Conservation (phyloP, 2,888 invertebrate genomes). For the Cantharis nigra region DNA sequence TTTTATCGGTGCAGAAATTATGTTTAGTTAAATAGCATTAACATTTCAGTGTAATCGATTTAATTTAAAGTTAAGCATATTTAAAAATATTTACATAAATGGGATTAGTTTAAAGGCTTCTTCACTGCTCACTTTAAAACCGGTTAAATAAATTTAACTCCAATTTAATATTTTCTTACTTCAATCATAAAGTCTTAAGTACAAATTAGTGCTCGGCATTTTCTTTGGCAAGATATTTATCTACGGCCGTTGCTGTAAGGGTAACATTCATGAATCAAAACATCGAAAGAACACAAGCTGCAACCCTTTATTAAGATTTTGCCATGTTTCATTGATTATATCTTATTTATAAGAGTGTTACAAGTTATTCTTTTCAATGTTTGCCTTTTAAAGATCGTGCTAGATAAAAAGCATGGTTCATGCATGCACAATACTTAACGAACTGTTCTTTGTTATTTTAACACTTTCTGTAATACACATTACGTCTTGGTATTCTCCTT, state of each 20-base stretch:
- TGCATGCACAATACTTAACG: constrained; percentile 1
- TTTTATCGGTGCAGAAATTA: too few species aligned
- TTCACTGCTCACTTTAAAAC: neutral
- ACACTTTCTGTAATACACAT: neutral
- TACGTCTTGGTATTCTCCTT: neutral
- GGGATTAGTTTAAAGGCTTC: neutral
- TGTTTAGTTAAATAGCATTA: neutral
- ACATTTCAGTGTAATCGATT: neutral
- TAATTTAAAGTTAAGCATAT: neutral
- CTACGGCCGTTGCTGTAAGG: constrained; percentile 16
- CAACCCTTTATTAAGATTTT: constrained; percentile 27
- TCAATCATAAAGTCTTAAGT: neutral
- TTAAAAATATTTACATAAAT: neutral
- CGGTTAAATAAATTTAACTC: neutral
- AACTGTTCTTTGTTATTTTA: neutral
- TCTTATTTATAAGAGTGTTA: constrained; percentile 10
- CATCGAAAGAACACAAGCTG: constrained; percentile 22
- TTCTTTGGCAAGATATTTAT: constrained; percentile 16
- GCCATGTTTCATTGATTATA: constrained; percentile 23
- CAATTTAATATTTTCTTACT: neutral
- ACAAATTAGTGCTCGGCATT: neutral
- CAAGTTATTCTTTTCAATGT: constrained; percentile 22
- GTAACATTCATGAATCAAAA: constrained; percentile 9
- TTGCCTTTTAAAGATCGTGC: constrained; percentile 20
- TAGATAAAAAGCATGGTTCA: constrained; percentile 12